A percentile compares a stretch with the other conserved stretches of the same genome.
These are phyloP conservation scores for Lampris incognitus DNA, from an alignment of 2,113 vertebrate species.

Conservation along the genomic window DNA sequence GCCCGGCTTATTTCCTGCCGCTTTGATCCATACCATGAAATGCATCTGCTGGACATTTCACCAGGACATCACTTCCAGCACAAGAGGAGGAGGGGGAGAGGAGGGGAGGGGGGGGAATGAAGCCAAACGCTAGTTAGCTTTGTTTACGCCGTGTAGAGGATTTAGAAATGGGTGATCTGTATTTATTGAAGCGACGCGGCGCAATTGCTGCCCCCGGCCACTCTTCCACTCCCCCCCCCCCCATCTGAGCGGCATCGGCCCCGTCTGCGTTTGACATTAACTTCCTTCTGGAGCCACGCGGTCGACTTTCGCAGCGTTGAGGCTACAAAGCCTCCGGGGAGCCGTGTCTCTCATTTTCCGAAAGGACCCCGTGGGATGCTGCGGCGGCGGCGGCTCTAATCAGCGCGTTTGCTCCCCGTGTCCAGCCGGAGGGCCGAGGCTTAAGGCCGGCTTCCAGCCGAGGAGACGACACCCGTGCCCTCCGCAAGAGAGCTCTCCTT, in stretches of 20 bases:
- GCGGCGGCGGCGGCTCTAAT: constrained; percentile 57
- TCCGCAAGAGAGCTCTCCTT: constrained; percentile 31
- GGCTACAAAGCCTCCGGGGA: constrained; percentile 13
- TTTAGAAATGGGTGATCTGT: constrained; percentile 26
- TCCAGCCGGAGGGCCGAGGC: constrained; percentile 25
- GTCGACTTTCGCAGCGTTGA: not conserved
- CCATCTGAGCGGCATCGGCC: constrained; percentile 22
- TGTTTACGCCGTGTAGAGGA: constrained; percentile 24
- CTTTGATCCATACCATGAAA: constrained; percentile 62
- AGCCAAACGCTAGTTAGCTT: constrained; percentile 40
- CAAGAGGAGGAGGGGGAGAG: not conserved
- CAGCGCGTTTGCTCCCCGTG: constrained; percentile 43
- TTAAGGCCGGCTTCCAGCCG: constrained; percentile 68
- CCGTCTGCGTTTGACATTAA: constrained; percentile 16
- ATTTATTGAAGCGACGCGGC: constrained; percentile 34
- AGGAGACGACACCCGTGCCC: constrained; percentile 58
- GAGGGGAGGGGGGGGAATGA: constrained; percentile 5
- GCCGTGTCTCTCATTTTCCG: constrained; percentile 14
- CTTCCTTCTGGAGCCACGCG: constrained; percentile 11
- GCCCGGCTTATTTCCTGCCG: constrained; percentile 33
- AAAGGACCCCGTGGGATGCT: constrained; percentile 47
- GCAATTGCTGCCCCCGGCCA: constrained; percentile 28
- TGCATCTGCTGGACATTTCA: constrained; percentile 54
- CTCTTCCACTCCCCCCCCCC: constrained; percentile 26
- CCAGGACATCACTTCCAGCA: constrained; percentile 30